phyloP scores from a whole-genome alignment of 2,888 invertebrate species.

The Galeopsomyia nigrocyanea region DNA sequence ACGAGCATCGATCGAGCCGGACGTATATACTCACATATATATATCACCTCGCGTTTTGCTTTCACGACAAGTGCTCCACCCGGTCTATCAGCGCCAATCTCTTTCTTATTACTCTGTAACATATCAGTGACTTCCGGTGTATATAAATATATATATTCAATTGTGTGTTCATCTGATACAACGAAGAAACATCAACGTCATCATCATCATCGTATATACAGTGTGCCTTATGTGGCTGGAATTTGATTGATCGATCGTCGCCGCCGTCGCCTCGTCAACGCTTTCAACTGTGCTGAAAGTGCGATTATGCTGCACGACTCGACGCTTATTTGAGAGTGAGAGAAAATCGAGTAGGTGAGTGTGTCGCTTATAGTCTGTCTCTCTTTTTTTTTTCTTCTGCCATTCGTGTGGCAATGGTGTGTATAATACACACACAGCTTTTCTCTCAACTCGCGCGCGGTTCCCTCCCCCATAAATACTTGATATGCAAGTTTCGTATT shows the following conservation, averaged over 20 bases:
- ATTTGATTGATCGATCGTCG: neutral
- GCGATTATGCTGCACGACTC: too few relatives aligned
- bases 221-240: slow-evolving; percentile 2
- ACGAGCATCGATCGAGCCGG: slow-evolving; percentile 63
- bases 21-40: slow-evolving; percentile 43
- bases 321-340: too few relatives aligned
- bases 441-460: too few relatives aligned
- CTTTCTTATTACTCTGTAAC: slow-evolving; percentile 1
- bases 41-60: neutral
- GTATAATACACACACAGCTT: too few relatives aligned
- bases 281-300: too few relatives aligned
- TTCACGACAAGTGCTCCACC: slow-evolving; percentile 1
- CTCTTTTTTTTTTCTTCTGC: too few relatives aligned
- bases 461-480: too few relatives aligned
- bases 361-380: too few relatives aligned
- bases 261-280: too few relatives aligned
- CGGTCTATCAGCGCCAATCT: neutral
- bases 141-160: neutral
- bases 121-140: slow-evolving; percentile 26
- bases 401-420: too few relatives aligned
- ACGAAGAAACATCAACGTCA: neutral
- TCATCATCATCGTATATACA: neutral
- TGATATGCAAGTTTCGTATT: too few relatives aligned
- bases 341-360: neutral
- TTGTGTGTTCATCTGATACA: too few relatives aligned